phyloP scores from a whole-genome alignment of 2,113 vertebrate species.

The Dicentrarchus labrax region DNA sequence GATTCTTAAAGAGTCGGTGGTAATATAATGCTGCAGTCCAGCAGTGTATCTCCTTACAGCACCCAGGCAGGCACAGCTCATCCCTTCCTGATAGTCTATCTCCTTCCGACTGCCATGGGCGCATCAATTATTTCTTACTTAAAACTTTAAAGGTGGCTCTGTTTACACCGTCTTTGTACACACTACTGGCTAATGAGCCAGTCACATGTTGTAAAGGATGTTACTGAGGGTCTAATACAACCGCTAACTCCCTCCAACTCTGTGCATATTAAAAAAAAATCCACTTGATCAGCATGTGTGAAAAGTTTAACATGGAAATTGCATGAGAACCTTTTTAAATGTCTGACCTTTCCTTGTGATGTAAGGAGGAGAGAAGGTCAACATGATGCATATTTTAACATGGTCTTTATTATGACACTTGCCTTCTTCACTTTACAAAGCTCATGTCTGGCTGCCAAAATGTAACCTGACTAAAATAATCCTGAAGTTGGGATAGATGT shows the following conservation, averaged over 20 bases:
- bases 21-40: constrained; percentile 52
- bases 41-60: constrained; percentile 66
- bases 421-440: not conserved
- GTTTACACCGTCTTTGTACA: constrained; percentile 30
- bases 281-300: not conserved
- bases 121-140: constrained; percentile 73
- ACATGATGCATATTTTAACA: not conserved
- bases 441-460: not conserved
- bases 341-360: not conserved
- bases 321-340: not conserved
- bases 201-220: not conserved
- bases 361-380: not conserved
- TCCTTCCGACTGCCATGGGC: constrained; percentile 43
- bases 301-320: not conserved
- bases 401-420: not conserved
- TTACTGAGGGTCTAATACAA: not conserved
- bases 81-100: constrained; percentile 32
- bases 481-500: not conserved
- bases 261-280: not conserved
- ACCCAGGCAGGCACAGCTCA: constrained; percentile 33
- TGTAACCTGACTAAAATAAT: constrained; percentile 8
- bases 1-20: constrained; percentile 8
- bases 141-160: constrained; percentile 42
- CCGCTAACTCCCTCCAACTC: not conserved
- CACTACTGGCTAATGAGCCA: not conserved